Conservation (phyloP, 2,888 invertebrate species). For the Anthoptus insignis region DNA sequence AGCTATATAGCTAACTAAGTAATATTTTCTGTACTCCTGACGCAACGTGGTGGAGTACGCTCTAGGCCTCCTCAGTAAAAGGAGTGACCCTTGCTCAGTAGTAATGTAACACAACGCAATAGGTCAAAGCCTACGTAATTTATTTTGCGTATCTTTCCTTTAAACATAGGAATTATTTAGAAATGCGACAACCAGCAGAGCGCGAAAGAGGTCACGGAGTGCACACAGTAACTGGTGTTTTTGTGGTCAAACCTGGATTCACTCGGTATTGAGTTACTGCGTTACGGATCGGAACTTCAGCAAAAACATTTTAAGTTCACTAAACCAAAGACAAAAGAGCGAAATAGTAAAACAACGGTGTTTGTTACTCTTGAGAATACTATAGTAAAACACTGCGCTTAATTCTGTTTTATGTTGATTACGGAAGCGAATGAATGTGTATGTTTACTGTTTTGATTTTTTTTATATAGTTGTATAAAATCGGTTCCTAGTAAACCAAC, state of each 20-base stretch:
- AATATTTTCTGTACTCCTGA: too few species aligned
- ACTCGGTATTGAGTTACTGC: slow-evolving; percentile 61
- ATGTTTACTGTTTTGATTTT: too few species aligned
- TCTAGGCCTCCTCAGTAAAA: too few species aligned
- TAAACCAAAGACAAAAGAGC: slow-evolving; percentile 55
- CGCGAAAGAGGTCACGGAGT: slow-evolving; percentile 65
- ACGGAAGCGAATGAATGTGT: too few species aligned
- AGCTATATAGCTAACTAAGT: too few species aligned
- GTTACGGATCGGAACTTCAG: slow-evolving; percentile 57
- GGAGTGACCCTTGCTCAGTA: too few species aligned
- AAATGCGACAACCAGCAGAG: slow-evolving; percentile 60
- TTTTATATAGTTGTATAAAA: too few species aligned
- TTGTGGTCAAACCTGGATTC: slow-evolving; percentile 54
- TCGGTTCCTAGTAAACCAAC: too few species aligned
- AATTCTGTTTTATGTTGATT: too few species aligned
- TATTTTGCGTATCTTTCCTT: neutral
- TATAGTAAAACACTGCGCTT: neutral
- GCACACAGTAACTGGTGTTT: slow-evolving; percentile 56
- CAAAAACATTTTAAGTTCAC: slow-evolving; percentile 62
- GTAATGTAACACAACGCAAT: too few species aligned
- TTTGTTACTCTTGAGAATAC: neutral
- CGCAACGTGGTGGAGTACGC: too few species aligned
- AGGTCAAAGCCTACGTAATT: too few species aligned
- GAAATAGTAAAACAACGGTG: slow-evolving; percentile 30
- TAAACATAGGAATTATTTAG: slow-evolving; percentile 23